Evolutionary conservation across 2,888 invertebrate genomes (phyloP), one percentile per base, ranked within the genome.

Genomic region (Noctuana brunneofusca): DNA sequence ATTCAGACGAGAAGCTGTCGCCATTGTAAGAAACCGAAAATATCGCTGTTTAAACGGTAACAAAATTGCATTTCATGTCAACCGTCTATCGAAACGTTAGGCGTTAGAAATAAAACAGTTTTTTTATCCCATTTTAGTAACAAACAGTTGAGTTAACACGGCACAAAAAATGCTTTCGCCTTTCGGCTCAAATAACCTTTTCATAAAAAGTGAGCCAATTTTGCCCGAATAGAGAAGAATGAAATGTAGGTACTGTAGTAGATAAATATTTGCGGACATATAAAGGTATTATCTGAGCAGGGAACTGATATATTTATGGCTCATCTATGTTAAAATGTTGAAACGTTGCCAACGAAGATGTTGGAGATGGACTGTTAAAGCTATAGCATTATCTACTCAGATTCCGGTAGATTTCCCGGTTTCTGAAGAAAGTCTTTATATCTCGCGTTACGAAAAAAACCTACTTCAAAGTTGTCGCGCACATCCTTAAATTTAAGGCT

Each of bases 261-360:
- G 48, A 60, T 60, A 54, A 60, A 60, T 60, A 60, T 60, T 60
- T 54, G 46, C 53, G 53, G 35, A 59, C 43, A 59, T 30, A 18
- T 14, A 27, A 60, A 58, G 58, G 58, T 58, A 58, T 58, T 58
- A 41, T 52, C 27, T 16, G 52, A 58, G 24, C 41, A n/a, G 53
- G 52, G 53, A 43, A 52, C 52, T 53, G 59, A 59, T 59, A 59
- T 53, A 59, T 53, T 52, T 59, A 53, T 59, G 52, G 52, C 14
- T 43, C 52, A 59, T 59, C 52, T 59, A 53, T 43, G 59, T 52
- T 53, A 59, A 59, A 59, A 59, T 52, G 59, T 59, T 59, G 59
- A 59, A 59, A 20, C 52, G 52, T 8, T 53, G 59, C 59, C 59
- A 59, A 53, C 20, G 24, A 27, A 14, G 16, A 32, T 22, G 52